These are phyloP conservation scores for Drosophila watanabei DNA, from an alignment of 1,140 invertebrate species.

Conservation along the genomic window DNA sequence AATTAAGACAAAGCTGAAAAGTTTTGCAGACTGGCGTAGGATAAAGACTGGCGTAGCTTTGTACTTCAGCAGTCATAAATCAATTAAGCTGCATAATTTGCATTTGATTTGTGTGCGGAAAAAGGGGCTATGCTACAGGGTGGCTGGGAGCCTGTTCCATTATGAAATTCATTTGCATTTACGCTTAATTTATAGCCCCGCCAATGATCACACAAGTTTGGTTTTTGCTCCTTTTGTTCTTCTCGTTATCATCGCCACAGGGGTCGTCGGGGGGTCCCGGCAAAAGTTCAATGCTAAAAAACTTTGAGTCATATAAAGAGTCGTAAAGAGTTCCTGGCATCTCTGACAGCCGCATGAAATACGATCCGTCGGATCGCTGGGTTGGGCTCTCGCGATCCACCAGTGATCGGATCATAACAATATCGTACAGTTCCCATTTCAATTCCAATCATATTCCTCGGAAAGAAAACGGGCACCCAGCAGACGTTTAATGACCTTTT, in stretches of 20 bases:
- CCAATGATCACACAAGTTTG: slow-evolving; percentile 45
- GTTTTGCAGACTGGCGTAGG: slow-evolving; percentile 64
- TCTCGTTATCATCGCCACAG: slow-evolving; percentile 44
- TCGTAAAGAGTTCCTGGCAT: slow-evolving; percentile 36
- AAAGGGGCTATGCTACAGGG: slow-evolving; percentile 37
- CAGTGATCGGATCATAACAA: slow-evolving; percentile 15
- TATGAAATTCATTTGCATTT: slow-evolving; percentile 65
- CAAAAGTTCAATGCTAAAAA: slow-evolving; percentile 52
- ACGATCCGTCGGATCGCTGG: slow-evolving; percentile 48
- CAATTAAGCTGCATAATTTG: slow-evolving; percentile 81
- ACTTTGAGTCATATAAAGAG: slow-evolving; percentile 62
- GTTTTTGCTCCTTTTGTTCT: slow-evolving; percentile 7
- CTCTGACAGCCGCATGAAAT: slow-evolving; percentile 65
- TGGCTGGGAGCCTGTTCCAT: slow-evolving; percentile 13
- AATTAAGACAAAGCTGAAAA: slow-evolving; percentile 79
- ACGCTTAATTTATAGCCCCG: slow-evolving; percentile 60
- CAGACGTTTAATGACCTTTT: slow-evolving; percentile 43
- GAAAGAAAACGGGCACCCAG: slow-evolving; percentile 3
- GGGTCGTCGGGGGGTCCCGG: slow-evolving; percentile 58
- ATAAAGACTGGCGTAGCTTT: slow-evolving; percentile 36
- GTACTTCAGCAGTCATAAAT: slow-evolving; percentile 63
- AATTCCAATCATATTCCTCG: slow-evolving; percentile 46
- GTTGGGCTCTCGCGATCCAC: slow-evolving; percentile 24
- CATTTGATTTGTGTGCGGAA: slow-evolving; percentile 76
- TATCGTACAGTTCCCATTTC: slow-evolving; percentile 23